A percentile compares a stretch with the other conserved stretches of the same genome.
phyloP scores from a whole-genome alignment of 1,140 invertebrate genomes.

The Triops cancriformis region DNA sequence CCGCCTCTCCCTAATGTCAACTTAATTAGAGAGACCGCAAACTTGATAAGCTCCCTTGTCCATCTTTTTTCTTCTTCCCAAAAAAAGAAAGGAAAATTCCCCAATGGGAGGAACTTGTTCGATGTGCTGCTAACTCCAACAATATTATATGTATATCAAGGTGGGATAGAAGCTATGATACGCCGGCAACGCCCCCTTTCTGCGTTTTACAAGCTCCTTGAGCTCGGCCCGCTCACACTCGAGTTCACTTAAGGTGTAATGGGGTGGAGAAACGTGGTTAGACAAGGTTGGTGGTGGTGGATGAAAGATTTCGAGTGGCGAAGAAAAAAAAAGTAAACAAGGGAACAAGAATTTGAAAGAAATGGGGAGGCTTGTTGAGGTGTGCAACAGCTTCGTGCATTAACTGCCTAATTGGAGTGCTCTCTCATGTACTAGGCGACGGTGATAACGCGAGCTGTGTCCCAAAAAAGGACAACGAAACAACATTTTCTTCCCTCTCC shows the following conservation, averaged over 20 bases:
- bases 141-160: neutral
- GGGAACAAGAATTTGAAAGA: neutral
- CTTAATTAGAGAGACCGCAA: conserved; percentile 6
- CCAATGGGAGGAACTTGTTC: no score
- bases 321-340: neutral
- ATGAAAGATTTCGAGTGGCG: neutral
- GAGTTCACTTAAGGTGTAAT: neutral
- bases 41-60: neutral
- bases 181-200: neutral
- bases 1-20: neutral
- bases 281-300: neutral
- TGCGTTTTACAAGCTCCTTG: neutral
- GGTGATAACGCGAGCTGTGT: neutral
- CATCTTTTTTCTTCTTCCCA: neutral
- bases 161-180: neutral
- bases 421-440: neutral
- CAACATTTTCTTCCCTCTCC: neutral
- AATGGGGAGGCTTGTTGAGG: neutral
- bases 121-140: no score
- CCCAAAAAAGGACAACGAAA: neutral
- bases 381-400: conserved; percentile 9
- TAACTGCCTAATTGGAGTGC: conserved; percentile 13
- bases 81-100: no score
- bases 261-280: neutral
- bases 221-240: neutral